Evolutionary conservation across 2,888 invertebrate species (phyloP).

Genomic region (Cheilosia vulpina): DNA sequence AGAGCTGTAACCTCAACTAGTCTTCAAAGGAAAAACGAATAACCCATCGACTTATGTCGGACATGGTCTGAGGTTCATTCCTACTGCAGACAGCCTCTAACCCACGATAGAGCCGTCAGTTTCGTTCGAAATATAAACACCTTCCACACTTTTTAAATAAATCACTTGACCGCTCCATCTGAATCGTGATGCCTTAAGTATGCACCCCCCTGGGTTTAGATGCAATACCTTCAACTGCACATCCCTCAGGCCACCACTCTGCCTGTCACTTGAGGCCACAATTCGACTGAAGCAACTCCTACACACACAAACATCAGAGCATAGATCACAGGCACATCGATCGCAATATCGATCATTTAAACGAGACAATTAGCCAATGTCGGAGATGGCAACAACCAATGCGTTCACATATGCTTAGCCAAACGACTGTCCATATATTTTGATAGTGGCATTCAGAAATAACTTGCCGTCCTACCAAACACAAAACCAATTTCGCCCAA

Average conservation of each 20-base stretch:
- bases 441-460: constrained; percentile 62
- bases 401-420: constrained; percentile 37
- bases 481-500: constrained; percentile 72
- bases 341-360: constrained; percentile 53
- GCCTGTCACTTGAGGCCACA: constrained; percentile 42
- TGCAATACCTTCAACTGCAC: not conserved
- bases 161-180: constrained; percentile 14
- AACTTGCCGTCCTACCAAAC: constrained; percentile 42
- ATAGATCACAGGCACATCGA: constrained; percentile 61
- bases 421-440: constrained; percentile 68
- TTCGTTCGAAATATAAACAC: constrained; percentile 9
- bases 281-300: not conserved
- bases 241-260: constrained; percentile 29
- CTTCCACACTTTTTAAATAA: constrained; percentile 48
- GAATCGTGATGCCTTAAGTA: constrained; percentile 17
- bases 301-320: not conserved
- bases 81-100: no score
- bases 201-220: not conserved
- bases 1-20: no score
- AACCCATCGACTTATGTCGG: no score
- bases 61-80: no score
- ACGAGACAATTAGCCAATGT: constrained; percentile 70
- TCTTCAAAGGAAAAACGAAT: no score
- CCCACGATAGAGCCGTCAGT: constrained; percentile 45
- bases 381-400: constrained; percentile 26